Conservation (phyloP, 2,888 invertebrate species). For the Lymantria monacha region DNA sequence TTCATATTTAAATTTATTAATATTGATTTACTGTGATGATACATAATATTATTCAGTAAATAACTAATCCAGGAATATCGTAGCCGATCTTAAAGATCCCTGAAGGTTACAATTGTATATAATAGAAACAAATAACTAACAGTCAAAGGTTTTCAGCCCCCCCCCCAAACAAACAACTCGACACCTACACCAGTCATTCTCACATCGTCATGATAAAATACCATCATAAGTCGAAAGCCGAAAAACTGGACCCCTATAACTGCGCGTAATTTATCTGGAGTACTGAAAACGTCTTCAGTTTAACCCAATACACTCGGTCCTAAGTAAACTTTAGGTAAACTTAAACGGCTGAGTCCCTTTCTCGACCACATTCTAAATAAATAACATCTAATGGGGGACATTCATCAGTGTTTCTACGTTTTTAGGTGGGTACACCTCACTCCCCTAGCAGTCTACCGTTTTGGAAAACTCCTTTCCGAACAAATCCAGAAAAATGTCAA, state of each 20-base stretch:
- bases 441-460: conserved; percentile 70
- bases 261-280: conserved; percentile 67
- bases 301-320: conserved; percentile 79
- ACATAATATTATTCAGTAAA: not conserved
- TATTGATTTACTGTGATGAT: too few species aligned
- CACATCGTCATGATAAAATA: conserved; percentile 65
- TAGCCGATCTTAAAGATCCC: not conserved
- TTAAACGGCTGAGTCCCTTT: conserved; percentile 76
- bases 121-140: conserved; percentile 37
- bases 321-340: conserved; percentile 80
- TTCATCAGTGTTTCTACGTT: conserved; percentile 82
- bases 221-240: conserved; percentile 68
- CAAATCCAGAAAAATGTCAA: conserved; percentile 37
- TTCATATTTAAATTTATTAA: too few species aligned
- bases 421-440: conserved; percentile 75
- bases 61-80: not conserved
- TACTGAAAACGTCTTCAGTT: conserved; percentile 71
- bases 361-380: conserved; percentile 82
- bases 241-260: conserved; percentile 78
- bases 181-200: conserved; percentile 46
- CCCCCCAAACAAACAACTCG: conserved; percentile 40
- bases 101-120: conserved; percentile 15
- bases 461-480: conserved; percentile 57
- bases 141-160: conserved; percentile 32
- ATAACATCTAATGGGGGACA: conserved; percentile 83